Base-by-base conservation (phyloP, 1,140 invertebrate genomes). In the Apis cerana region DNA sequence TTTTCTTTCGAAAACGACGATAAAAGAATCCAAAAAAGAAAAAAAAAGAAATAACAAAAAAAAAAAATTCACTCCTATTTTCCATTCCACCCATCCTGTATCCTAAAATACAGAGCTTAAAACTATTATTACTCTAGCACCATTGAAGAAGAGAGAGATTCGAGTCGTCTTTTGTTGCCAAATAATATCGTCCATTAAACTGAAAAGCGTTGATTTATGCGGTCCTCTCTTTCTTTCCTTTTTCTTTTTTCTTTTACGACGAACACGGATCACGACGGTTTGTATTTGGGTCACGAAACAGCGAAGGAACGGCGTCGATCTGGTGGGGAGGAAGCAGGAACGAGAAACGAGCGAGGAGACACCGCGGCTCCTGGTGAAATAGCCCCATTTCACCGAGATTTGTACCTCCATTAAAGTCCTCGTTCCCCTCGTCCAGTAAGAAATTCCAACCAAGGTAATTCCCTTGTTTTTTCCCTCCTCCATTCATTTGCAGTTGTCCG, bases 401-500 rank as follows among this genome's bases (percentile, higher is more conserved):
- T 90, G 84, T 90, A 86, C 83, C 75, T 68, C 84, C 87, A 85
- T 90, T 90, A 90, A 90, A 90, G 84, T 89, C 89, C 72, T 65
- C 67, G 21, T 59, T 68, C 52, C 65, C 64, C 5, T 12, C 33
- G 52, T 74, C 86, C 58, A 17, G 58, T 43, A 43, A 89, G 84
- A 89, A 89, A 65, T 85, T 84, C 78, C 75, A 75, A 33, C 75
- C 33, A 7, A 43, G 43, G 77, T 82, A 79, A 84, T 87, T 85
- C 58, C 75, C 17, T 1, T 50, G 69, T 70, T 85, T 74, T 75
- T 77, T 50, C 65, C 48, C 83, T 71, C 68, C 72, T 27, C 64
- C 54, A 75, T 84, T 75, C 65, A 13, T 85, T 81, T 68, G 75
- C 64, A 68, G 11, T 56, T 70, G 68, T 61, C 27, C 56, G 61